phyloP scores from a whole-genome alignment of 2,888 invertebrate species.

The Drosophila trichaetosa region DNA sequence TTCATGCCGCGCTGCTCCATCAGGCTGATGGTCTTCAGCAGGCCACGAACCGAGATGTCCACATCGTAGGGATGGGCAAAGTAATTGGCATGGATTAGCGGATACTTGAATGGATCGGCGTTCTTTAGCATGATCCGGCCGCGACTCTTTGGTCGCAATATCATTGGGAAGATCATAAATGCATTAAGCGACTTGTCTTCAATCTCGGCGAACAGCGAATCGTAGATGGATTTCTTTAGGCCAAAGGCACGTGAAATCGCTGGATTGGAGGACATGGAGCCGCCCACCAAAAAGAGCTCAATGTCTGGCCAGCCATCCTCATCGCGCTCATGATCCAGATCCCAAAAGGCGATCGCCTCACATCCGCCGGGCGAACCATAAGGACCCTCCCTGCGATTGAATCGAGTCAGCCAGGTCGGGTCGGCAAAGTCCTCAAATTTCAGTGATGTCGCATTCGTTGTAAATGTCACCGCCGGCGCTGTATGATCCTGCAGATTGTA shows the following conservation, averaged over 20 bases:
- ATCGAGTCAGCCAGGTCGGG: constrained; percentile 77
- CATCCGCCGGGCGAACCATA: constrained; percentile 87
- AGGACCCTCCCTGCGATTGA: constrained; percentile 84
- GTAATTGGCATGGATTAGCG: constrained; percentile 89
- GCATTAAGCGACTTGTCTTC: constrained; percentile 83
- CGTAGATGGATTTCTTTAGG: constrained; percentile 85
- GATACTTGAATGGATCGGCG: constrained; percentile 88
- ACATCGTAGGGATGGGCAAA: constrained; percentile 88
- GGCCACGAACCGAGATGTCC: constrained; percentile 87
- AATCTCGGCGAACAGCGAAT: constrained; percentile 85
- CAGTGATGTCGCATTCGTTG: constrained; percentile 84
- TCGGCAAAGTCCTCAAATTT: constrained; percentile 83
- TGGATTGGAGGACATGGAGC: constrained; percentile 85
- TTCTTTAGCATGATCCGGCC: constrained; percentile 88
- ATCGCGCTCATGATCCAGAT: constrained; percentile 86
- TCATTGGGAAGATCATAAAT: constrained; percentile 88
- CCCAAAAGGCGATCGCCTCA: constrained; percentile 88
- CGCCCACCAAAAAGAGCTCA: constrained; percentile 89
- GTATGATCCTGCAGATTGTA: constrained; percentile 88
- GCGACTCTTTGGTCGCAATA: constrained; percentile 89
- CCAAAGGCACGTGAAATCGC: constrained; percentile 85
- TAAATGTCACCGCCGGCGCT: constrained; percentile 89
- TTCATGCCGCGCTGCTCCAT: constrained; percentile 86
- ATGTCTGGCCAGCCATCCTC: constrained; percentile 88
- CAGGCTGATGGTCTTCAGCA: constrained; percentile 86